Evolutionary conservation across 2,797 vertebrate genomes (phyloP).

Genomic region (Capromys pilorides): DNA sequence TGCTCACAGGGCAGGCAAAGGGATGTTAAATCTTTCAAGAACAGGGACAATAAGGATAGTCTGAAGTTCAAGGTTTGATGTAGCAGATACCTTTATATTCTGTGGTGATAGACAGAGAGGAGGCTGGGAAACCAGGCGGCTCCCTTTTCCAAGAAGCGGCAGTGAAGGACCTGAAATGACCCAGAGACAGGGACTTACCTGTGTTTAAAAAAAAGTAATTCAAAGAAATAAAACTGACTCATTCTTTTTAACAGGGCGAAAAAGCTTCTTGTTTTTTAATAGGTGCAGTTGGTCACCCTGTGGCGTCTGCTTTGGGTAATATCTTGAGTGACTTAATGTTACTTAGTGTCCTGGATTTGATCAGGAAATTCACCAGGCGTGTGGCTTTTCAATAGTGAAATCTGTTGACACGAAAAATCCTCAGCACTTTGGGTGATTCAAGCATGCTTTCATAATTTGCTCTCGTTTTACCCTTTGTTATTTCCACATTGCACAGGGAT

Average conservation of each 20-base stretch:
- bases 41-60: neutral
- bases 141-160: neutral
- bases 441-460: slow-evolving; percentile 79
- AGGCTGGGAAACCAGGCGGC: neutral
- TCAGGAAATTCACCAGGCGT: slow-evolving; percentile 77
- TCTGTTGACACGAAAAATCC: slow-evolving; percentile 78
- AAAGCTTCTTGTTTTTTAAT: slow-evolving; percentile 63
- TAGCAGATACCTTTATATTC: neutral
- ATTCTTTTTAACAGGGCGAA: neutral
- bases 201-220: neutral
- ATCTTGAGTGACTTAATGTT: slow-evolving; percentile 64
- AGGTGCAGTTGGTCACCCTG: slow-evolving; percentile 30
- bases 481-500: slow-evolving; percentile 82
- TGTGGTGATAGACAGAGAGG: neutral
- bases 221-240: slow-evolving; percentile 1
- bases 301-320: slow-evolving; percentile 51
- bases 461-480: slow-evolving; percentile 81
- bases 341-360: slow-evolving; percentile 74
- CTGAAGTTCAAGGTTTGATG: neutral
- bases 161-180: neutral
- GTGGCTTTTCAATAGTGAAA: slow-evolving; percentile 68
- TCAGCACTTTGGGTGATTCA: slow-evolving; percentile 72
- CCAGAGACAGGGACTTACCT: neutral
- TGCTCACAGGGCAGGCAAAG: neutral
- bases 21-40: neutral